Evolutionary conservation across 2,113 vertebrate genomes (phyloP), one percentile per base, ranked within the genome.

Genomic region (Limnothrissa miodon): DNA sequence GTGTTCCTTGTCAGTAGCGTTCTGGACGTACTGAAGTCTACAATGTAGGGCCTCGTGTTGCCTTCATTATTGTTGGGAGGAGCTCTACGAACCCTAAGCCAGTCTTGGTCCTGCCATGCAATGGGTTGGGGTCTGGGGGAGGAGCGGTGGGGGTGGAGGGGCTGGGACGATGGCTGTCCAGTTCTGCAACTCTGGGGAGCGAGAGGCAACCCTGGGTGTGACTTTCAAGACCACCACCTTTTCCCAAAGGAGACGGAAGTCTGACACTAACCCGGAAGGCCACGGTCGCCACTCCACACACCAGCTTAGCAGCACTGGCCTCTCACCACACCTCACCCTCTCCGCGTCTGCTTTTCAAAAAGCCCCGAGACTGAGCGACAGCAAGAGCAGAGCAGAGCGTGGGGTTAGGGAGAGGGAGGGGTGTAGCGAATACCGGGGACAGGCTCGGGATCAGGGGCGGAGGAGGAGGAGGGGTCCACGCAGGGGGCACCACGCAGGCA

Each of bases 401-500:
- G 19, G 62, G 39, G 56, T 15, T 45, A 23, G 17, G 66, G 19
- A 74, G 66, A 74, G 83, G 87, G 84, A 89, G 89, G 83, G 83
- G 90, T 89, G 92, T 92, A 91, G 90, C 86, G 89, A 82, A 88
- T 88, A 85, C 91, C 80, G 84, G 91, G 87, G 9, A 5, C 11
- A 33, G 29, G 29, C 66, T 36, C 8, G 29, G n/a, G 66, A 1
- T 23, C 51, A 21, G 51, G 19, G 19, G 21, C 21, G 66, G 29
- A 5, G 13, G 29, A 36, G 6, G 42, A 42, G 42, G 42, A 42
- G 42, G 42, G 6, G 33, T 74, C 66, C 66, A 74, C 83, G 87
- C 87, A 88, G 88, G 84, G 82, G 87, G 85, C 84, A 86, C 89
- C 89, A 90, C 88, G 82, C 90, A 92, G 90, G 88, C 91, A 91